Evolutionary conservation across 2,113 vertebrate species (phyloP), one percentile per base, ranked within the genome.

Genomic region (Dasyprocta punctata): DNA sequence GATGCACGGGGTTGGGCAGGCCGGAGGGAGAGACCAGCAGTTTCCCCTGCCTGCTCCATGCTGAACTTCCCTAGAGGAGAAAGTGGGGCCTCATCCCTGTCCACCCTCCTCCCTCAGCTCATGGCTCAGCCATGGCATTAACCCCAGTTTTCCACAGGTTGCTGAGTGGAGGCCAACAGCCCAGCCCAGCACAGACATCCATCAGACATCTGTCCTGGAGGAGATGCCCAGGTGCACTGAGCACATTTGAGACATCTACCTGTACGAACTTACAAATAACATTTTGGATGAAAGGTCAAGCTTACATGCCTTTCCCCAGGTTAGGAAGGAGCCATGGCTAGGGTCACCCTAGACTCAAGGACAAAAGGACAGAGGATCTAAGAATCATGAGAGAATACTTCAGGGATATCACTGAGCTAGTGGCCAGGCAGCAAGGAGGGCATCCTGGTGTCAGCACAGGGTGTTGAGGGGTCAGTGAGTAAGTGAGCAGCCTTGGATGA

Each of bases 171-270:
- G 24, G 8, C 75, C 2, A 0, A n/a, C 13, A 36, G 22, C 41
- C 22, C 28, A 26, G 13, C 22, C 14, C 19, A 38, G 24, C 2
- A 54, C 58, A 44, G 47, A 54, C 33, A 30, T 47, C 73, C 2
- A 54, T 44, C 28, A 83, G 54, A 90, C 17, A 14, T 49, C 17
- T 20, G 60, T 13, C 11, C 0, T 5, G 49, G 69, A 91, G 75
- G n/a, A 4, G 47, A 17, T 1, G 2, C 14, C 67, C 24, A 0
- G 56, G 26, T 0, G 1, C n/a, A 47, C 1, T 4, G 24, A 89
- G 71, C 10, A 44, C 8, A 3, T 3, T 61, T 38, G 33, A 36
- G 52, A 61, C 26, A 14, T 30, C 56, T 2, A 17, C 11, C 20
- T 54, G 6, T 41, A 75, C 47, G 44, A 26, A 36, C 24, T 28